These are phyloP conservation scores for Euborellia annulipes DNA, from an alignment of 1,140 invertebrate species.

Conservation along the genomic window DNA sequence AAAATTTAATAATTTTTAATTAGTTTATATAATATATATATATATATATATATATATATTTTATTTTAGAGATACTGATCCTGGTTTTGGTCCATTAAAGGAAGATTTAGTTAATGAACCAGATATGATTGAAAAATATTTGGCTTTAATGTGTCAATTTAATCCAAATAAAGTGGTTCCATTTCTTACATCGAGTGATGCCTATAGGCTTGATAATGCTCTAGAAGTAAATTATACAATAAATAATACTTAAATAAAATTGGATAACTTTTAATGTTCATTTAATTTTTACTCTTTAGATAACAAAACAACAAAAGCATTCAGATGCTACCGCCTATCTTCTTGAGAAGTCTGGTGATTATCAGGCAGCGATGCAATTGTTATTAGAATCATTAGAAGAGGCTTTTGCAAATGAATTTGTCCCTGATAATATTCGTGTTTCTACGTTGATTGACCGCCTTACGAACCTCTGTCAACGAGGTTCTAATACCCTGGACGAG, in stretches of 20 bases:
- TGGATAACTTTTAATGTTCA: too few species aligned
- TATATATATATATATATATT: not conserved
- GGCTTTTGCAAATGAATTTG: not conserved
- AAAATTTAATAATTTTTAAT: too few species aligned
- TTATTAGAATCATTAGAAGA: constrained; percentile 17
- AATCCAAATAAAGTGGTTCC: constrained; percentile 32
- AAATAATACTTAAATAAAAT: too few species aligned
- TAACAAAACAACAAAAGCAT: constrained; percentile 26
- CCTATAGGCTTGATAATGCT: constrained; percentile 31
- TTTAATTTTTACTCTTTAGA: too few species aligned
- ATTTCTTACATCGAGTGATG: constrained; percentile 28
- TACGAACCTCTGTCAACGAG: constrained; percentile 33
- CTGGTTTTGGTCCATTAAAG: constrained; percentile 22
- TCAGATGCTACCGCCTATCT: constrained; percentile 35
- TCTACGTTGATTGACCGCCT: constrained; percentile 26
- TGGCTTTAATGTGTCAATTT: constrained; percentile 50
- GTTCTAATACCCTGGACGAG: constrained; percentile 32
- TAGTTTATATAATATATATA: not conserved
- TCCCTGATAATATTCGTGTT: not conserved
- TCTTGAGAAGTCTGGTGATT: constrained; percentile 36
- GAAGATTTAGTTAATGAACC: constrained; percentile 33
- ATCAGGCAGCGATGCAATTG: constrained; percentile 31
- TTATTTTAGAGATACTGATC: constrained; percentile 17
- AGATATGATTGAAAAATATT: constrained; percentile 39
- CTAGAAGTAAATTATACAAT: constrained; percentile 29